These are phyloP conservation scores for Edolisoma coerulescens DNA, from an alignment of 2,113 vertebrate genomes.

Conservation along the genomic window DNA sequence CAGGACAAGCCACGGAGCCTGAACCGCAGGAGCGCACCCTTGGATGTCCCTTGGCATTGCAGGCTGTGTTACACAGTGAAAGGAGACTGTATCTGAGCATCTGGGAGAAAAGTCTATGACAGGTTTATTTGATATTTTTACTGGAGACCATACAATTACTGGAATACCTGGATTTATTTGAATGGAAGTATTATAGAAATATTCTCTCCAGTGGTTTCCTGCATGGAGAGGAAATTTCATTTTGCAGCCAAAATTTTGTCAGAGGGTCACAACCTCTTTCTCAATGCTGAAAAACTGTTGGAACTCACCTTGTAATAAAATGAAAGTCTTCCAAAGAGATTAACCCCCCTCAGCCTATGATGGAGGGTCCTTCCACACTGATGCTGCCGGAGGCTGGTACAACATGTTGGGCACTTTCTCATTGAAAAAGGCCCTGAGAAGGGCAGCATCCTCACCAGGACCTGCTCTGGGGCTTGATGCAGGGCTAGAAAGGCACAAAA, in stretches of 20 bases:
- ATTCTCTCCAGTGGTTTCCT: conserved; percentile 58
- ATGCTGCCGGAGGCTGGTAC: accelerated
- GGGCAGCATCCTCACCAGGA: neutral
- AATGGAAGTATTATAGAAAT: conserved; percentile 63
- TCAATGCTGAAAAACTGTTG: conserved; percentile 28
- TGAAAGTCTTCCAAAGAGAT: conserved; percentile 19
- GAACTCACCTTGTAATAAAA: conserved; percentile 31
- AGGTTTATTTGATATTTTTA: conserved; percentile 67
- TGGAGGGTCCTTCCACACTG: accelerated
- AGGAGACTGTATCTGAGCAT: conserved; percentile 47
- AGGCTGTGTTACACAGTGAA: conserved; percentile 13
- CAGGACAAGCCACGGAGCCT: neutral
- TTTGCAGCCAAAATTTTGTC: conserved; percentile 64
- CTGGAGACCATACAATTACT: conserved; percentile 60
- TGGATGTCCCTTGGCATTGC: neutral
- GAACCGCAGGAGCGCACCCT: neutral
- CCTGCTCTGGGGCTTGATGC: neutral
- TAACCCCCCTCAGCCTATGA: neutral
- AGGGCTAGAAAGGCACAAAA: neutral
- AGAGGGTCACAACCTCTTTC: conserved; percentile 51
- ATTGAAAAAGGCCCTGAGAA: neutral
- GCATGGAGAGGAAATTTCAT: conserved; percentile 47
- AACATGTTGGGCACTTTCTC: neutral
- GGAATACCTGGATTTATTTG: conserved; percentile 64
- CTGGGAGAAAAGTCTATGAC: conserved; percentile 47